Percentiles rank a stretch among this genome's conserved stretches.
These are phyloP conservation scores for Merodon equestris DNA, from an alignment of 2,888 invertebrate genomes.

Conservation along the genomic window DNA sequence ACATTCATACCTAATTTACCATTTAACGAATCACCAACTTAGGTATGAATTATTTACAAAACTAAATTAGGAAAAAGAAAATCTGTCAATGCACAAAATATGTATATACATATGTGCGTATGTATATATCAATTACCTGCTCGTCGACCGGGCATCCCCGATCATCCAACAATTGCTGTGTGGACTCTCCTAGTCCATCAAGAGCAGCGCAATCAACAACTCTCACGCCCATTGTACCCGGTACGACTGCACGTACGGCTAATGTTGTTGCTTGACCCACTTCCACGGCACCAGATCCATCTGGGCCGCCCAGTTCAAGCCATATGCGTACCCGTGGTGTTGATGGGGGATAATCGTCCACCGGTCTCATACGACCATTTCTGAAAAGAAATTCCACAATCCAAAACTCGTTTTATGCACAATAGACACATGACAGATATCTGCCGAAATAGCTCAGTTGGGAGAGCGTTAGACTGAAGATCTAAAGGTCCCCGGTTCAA, in stretches of 20 bases:
- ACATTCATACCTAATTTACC: too few relatives aligned
- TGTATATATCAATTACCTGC: constrained; percentile 75
- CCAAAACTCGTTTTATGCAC: background rate
- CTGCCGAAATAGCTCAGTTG: constrained; percentile 72
- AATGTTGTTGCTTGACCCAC: constrained; percentile 86
- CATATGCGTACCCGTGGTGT: constrained; percentile 84
- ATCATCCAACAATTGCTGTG: constrained; percentile 86
- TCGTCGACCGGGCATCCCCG: constrained; percentile 88
- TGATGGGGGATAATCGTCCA: constrained; percentile 72
- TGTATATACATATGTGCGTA: too few relatives aligned
- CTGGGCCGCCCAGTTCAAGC: constrained; percentile 83
- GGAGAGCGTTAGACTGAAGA: constrained; percentile 73
- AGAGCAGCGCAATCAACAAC: constrained; percentile 89
- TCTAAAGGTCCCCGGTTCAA: constrained; percentile 72
- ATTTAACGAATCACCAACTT: too few relatives aligned
- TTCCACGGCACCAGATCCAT: constrained; percentile 82
- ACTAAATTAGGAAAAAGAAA: too few relatives aligned
- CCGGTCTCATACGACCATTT: constrained; percentile 82
- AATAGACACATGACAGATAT: background rate
- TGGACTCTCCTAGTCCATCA: constrained; percentile 87
- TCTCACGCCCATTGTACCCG: constrained; percentile 86
- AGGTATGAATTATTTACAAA: too few relatives aligned
- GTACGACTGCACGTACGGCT: constrained; percentile 78
- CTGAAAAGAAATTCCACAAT: constrained; percentile 74
- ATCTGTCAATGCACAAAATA: too few relatives aligned